A percentile compares a stretch with the other conserved stretches of the same genome.
These are phyloP conservation scores for Solea senegalensis DNA, from an alignment of 2,113 vertebrate species.

Conservation along the genomic window DNA sequence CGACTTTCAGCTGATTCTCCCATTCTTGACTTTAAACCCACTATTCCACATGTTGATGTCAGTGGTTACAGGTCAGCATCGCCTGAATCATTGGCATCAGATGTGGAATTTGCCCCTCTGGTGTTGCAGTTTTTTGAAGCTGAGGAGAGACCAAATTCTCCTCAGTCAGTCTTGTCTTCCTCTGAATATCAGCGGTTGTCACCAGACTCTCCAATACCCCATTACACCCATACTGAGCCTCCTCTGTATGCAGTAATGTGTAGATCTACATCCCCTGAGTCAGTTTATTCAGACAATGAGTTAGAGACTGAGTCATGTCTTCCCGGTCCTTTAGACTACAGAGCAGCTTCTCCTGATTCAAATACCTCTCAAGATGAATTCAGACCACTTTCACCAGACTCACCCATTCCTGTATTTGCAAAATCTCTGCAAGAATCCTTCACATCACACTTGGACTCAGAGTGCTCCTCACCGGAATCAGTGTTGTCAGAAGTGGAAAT, in stretches of 20 bases:
- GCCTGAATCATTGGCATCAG: conserved; percentile 27
- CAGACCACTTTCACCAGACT: conserved; percentile 44
- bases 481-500: conserved; percentile 27
- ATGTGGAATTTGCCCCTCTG: neutral
- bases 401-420: conserved; percentile 46
- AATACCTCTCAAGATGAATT: conserved; percentile 27
- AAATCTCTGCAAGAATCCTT: neutral
- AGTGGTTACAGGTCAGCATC: conserved; percentile 15
- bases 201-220: conserved; percentile 44
- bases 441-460: neutral
- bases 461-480: conserved; percentile 34
- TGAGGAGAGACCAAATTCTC: conserved; percentile 19
- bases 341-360: conserved; percentile 59
- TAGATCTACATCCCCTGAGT: conserved; percentile 37
- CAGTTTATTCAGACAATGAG: conserved; percentile 36
- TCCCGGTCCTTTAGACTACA: conserved; percentile 26
- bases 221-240: conserved; percentile 2
- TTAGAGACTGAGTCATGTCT: conserved; percentile 36
- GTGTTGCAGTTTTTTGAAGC: neutral
- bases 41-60: neutral
- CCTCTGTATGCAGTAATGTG: neutral
- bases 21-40: neutral
- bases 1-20: conserved; percentile 49
- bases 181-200: conserved; percentile 1
- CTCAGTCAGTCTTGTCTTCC: neutral